These are phyloP conservation scores for Apocrypta bakeri DNA, from an alignment of 1,140 invertebrate species.

Conservation along the genomic window DNA sequence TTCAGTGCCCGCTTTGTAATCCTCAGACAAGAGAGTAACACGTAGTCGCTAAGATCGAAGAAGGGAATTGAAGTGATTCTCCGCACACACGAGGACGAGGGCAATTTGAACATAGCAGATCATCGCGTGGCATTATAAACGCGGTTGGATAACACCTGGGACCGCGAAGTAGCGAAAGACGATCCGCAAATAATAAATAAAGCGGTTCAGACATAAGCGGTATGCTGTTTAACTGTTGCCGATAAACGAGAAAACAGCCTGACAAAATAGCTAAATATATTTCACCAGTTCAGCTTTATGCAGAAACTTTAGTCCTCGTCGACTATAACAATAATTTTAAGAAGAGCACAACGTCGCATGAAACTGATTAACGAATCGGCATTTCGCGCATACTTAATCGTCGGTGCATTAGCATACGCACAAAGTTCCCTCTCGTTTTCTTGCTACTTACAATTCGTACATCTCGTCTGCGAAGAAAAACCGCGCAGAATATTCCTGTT, in stretches of 20 bases:
- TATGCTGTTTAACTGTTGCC: slow-evolving; percentile 25
- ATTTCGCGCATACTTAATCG: background rate
- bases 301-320: no score
- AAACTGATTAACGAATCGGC: background rate
- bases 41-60: background rate
- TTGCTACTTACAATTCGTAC: background rate
- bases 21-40: background rate
- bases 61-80: slow-evolving; percentile 7
- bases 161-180: background rate
- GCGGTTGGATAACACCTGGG: no score
- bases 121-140: slow-evolving; percentile 24
- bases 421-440: background rate
- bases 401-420: background rate
- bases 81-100: background rate
- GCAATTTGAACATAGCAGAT: slow-evolving; percentile 14
- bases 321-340: no score
- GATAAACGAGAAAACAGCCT: slow-evolving; percentile 29
- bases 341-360: no score
- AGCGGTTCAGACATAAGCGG: background rate
- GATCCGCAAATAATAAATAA: no score
- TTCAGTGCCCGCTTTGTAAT: no score
- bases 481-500: background rate
- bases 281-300: no score
- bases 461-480: background rate
- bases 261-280: no score